Evolutionary conservation across 2,113 vertebrate species (phyloP).

Genomic region (Vireo altiloquus): DNA sequence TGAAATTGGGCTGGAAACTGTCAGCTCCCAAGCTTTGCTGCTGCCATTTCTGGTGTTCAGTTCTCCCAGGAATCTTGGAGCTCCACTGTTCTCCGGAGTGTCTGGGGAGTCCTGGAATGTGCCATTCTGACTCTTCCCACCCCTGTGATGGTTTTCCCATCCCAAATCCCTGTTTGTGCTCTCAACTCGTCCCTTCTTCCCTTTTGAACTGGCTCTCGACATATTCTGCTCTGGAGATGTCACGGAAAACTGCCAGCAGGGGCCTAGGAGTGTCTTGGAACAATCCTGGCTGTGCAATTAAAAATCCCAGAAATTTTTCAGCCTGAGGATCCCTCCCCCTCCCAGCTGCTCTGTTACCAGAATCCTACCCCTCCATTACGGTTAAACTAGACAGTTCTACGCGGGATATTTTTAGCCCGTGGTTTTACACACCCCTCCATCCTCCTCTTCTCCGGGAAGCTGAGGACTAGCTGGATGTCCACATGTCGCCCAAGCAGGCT

Average conservation of each 20-base stretch:
- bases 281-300: background rate
- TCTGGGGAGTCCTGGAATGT: background rate
- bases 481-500: background rate
- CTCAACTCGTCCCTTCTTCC: background rate
- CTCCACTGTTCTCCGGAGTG: background rate
- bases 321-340: background rate
- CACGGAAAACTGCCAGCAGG: background rate
- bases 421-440: background rate
- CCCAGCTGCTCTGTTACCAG: background rate
- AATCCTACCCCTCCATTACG: background rate
- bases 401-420: background rate
- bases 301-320: background rate
- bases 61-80: background rate
- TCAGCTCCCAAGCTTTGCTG: background rate
- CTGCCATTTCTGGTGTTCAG: background rate
- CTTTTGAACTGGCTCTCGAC: background rate
- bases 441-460: background rate
- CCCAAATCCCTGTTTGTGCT: background rate
- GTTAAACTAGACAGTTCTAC: background rate
- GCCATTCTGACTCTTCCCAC: background rate
- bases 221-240: background rate
- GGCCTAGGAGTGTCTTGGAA: background rate
- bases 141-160: background rate
- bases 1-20: background rate
- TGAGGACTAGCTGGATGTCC: background rate